Evolutionary conservation across 2,113 vertebrate species (phyloP), one percentile per base, ranked within the genome.

Genomic region (Daboia siamensis): DNA sequence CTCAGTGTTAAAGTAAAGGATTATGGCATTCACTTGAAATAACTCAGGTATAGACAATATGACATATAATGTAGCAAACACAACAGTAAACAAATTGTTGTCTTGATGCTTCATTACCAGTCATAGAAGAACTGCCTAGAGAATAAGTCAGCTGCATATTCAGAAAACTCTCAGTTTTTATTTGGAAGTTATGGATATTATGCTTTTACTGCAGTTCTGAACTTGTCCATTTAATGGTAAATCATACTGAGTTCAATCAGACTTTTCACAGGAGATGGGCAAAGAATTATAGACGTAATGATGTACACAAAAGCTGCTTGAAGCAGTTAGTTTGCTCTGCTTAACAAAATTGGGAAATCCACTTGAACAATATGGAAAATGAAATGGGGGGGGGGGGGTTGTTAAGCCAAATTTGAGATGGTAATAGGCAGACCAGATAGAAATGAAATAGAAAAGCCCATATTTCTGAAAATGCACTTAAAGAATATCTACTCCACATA

Each of bases 1-100:
- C 0, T 91, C 5, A 21, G 23, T 52, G 21, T 95, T 96, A 93
- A 95, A 94, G 46, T 94, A 93, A 92, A 17, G 56, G 93, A 94
- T 96, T 95, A 92, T n/a, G 74, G 13, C 11, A 88, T 69, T 94
- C 91, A 52, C 59, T 57, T 57, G 86, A 91, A 95, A 59, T 93
- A 95, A 93, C 74, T 93, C 92, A 92, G n/a, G 48, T 87, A 91
- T 91, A 33, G 46, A 88, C 4, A 91, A 90, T 69, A 17, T 64
- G 90, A 90, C 39, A 7, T 0, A 0, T 39, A 39, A 39, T 44
- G 1, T 92, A 93, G 54, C 46, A 94, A 88, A 95, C 93, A 86
- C 74, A 93, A 33, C 9, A 21, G 56, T n/a, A 55, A 11, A 92
- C 23, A 20, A 64, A 48, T 26, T 94, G 90, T 8, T 89, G 33